Conservation (phyloP, 2,888 invertebrate species). For the Tenthredo livida region DNA sequence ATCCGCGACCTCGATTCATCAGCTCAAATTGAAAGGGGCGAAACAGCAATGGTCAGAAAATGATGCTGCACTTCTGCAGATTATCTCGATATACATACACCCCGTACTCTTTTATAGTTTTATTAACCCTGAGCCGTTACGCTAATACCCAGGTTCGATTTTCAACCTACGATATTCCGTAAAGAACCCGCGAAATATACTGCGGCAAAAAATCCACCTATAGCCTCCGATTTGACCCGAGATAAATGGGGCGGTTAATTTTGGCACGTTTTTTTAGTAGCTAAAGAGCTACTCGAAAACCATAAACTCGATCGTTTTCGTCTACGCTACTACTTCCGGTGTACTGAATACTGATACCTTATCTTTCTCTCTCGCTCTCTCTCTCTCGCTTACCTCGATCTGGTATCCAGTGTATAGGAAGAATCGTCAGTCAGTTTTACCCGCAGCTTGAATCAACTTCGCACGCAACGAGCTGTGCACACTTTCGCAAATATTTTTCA, state of each 20-base stretch:
- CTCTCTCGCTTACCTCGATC: slow-evolving; percentile 33
- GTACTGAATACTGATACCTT: neutral
- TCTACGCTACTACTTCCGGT: neutral
- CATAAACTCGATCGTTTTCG: neutral
- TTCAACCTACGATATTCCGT: no score
- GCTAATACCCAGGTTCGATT: neutral
- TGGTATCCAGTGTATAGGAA: slow-evolving; percentile 41
- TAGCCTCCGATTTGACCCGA: neutral
- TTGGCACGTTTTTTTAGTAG: neutral
- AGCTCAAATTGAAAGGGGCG: neutral
- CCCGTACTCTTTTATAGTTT: neutral
- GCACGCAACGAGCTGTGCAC: slow-evolving; percentile 21
- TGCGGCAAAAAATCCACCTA: neutral
- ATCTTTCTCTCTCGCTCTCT: neutral
- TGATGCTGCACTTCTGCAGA: slow-evolving; percentile 22
- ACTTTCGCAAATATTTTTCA: slow-evolving; percentile 51
- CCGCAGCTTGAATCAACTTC: slow-evolving; percentile 13
- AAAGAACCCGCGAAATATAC: slow-evolving; percentile 7
- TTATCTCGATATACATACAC: neutral
- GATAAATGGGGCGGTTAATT: neutral
- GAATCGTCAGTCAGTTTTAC: slow-evolving; percentile 1
- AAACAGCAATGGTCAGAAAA: neutral
- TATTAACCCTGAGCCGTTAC: neutral
- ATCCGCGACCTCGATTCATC: slow-evolving; percentile 8
- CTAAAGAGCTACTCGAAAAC: neutral